Evolutionary conservation across 1,140 invertebrate genomes (phyloP).

Genomic region (Panulirus ornatus): DNA sequence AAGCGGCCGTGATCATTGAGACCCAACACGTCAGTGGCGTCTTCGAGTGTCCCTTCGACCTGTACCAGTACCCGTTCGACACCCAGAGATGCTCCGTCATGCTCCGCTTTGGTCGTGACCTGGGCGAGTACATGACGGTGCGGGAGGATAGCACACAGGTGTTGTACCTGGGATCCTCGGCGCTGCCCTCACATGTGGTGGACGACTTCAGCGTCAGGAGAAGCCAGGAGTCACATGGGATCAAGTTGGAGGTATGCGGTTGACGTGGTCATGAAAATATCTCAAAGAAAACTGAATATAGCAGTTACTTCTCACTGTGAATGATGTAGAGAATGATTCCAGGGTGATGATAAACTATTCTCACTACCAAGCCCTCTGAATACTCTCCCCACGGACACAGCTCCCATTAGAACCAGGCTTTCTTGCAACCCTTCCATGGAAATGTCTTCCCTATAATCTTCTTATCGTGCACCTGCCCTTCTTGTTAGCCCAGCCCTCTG

Average conservation of each 20-base stretch:
- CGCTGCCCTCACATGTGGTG: not conserved
- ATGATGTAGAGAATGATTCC: too few relatives aligned
- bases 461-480: too few relatives aligned
- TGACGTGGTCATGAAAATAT: not conserved
- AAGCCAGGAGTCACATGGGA: not conserved
- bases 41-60: conserved; percentile 42
- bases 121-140: not conserved
- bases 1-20: conserved; percentile 12
- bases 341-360: too few relatives aligned
- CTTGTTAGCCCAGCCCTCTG: too few relatives aligned
- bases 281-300: too few relatives aligned
- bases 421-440: too few relatives aligned
- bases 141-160: not conserved
- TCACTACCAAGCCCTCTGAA: too few relatives aligned
- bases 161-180: not conserved
- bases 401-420: too few relatives aligned
- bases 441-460: too few relatives aligned
- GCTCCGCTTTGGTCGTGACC: conserved; percentile 2
- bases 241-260: not conserved
- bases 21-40: conserved; percentile 29
- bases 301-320: too few relatives aligned
- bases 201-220: conserved; percentile 18
- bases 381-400: too few relatives aligned
- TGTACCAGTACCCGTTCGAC: conserved; percentile 52
- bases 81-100: too few relatives aligned